A percentile compares a stretch with the other conserved stretches of the same genome.
Conservation (phyloP, 2,888 invertebrate genomes). For the Nomada lathburiana region DNA sequence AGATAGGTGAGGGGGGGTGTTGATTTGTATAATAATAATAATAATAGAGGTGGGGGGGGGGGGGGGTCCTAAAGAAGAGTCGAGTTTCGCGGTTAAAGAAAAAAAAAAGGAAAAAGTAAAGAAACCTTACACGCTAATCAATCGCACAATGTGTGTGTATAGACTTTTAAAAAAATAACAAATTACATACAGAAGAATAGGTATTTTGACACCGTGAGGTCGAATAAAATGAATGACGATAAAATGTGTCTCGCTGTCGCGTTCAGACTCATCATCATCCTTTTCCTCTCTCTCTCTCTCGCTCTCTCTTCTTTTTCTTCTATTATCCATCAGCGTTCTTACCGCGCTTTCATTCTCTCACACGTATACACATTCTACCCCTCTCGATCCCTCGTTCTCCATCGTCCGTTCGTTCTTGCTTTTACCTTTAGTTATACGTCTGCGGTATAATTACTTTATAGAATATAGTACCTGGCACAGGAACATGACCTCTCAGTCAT, state of each 20-base stretch:
- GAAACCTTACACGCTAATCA: slow-evolving; percentile 79
- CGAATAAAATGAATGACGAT: slow-evolving; percentile 77
- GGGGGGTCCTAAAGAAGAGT: slow-evolving; percentile 13
- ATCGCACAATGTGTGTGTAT: slow-evolving; percentile 78
- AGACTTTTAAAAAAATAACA: slow-evolving; percentile 85
- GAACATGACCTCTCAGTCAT: slow-evolving; percentile 84
- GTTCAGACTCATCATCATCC: slow-evolving; percentile 36
- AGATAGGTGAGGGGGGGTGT: background rate
- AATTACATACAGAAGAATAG: slow-evolving; percentile 82
- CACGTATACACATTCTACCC: background rate
- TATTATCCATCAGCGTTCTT: slow-evolving; percentile 6
- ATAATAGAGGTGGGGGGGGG: background rate
- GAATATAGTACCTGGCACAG: slow-evolving; percentile 84
- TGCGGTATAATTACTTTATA: slow-evolving; percentile 79
- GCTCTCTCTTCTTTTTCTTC: slow-evolving; percentile 26
- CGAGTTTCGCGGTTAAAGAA: slow-evolving; percentile 41
- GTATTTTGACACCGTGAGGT: slow-evolving; percentile 79
- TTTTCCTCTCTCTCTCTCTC: slow-evolving; percentile 13
- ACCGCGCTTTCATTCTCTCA: slow-evolving; percentile 19
- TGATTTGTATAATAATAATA: background rate
- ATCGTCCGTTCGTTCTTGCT: slow-evolving; percentile 34
- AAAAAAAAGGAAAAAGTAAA: slow-evolving; percentile 26
- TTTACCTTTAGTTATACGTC: slow-evolving; percentile 72
- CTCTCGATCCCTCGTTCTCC: background rate
- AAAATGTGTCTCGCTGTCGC: slow-evolving; percentile 50